Evolutionary conservation across 2,113 vertebrate species (phyloP).

Genomic region (Phainopepla nitens): DNA sequence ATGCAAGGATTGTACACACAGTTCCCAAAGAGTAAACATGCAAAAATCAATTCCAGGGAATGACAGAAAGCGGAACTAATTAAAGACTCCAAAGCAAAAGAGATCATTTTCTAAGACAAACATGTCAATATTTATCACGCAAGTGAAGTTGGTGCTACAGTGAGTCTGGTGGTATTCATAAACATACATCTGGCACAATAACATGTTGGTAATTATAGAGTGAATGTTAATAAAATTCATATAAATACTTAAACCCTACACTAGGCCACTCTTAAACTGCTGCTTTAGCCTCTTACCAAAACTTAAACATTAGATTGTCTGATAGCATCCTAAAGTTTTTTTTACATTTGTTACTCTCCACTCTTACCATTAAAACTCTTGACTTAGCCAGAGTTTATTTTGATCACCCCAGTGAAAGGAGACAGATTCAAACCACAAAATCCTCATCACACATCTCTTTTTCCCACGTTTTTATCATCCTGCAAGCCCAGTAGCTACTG

Average conservation of each 20-base stretch:
- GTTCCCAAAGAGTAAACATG: background rate
- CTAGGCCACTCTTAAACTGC: background rate
- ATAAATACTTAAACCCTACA: slow-evolving; percentile 3
- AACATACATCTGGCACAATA: background rate
- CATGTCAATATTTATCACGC: background rate
- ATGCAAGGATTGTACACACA: background rate
- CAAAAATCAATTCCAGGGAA: background rate
- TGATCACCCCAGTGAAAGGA: background rate
- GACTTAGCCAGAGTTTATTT: background rate
- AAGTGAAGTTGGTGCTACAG: background rate
- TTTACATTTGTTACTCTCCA: background rate
- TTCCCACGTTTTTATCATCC: rapidly evolving
- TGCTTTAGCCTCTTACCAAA: background rate
- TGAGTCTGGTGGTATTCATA: background rate
- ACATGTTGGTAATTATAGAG: background rate
- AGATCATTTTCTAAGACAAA: background rate
- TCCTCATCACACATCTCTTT: background rate
- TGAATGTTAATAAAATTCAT: background rate
- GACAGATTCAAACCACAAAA: background rate
- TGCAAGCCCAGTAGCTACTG: background rate
- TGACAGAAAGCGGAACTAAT: slow-evolving; percentile 40
- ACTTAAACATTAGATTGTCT: background rate
- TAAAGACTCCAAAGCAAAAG: background rate
- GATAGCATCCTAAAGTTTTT: background rate
- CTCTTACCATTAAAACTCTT: background rate